A percentile compares a stretch with the other conserved stretches of the same genome.
phyloP scores from a whole-genome alignment of 2,888 invertebrate species.

The Anodontia alba region DNA sequence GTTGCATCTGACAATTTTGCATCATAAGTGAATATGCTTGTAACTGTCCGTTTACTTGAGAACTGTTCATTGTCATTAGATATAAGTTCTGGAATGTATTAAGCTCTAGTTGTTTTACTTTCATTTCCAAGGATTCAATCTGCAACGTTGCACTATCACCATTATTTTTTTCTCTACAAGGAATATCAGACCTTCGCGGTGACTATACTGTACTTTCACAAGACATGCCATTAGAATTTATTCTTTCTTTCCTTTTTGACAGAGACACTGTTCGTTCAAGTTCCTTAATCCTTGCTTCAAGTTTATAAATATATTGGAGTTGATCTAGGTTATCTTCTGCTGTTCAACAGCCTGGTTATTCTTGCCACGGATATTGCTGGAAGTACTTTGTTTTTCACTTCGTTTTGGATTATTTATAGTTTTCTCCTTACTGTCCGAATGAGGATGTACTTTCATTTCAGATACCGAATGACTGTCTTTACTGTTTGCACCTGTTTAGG shows the following conservation, averaged over 20 bases:
- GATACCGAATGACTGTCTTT: no score
- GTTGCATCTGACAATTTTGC: background rate
- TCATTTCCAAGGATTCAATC: background rate
- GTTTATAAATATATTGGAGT: background rate
- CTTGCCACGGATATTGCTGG: no score
- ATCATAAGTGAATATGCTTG: background rate
- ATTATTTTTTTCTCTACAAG: background rate
- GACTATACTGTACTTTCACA: background rate
- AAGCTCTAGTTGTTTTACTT: background rate
- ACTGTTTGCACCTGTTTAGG: background rate
- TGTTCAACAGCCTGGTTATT: background rate
- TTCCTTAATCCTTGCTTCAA: background rate
- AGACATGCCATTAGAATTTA: background rate
- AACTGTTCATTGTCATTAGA: background rate
- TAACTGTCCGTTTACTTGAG: background rate
- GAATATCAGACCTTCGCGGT: background rate
- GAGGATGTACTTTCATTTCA: no score
- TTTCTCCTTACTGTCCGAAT: no score
- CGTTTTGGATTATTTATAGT: no score
- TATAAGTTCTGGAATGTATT: background rate
- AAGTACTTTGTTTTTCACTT: no score
- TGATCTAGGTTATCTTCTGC: background rate
- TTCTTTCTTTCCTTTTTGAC: background rate
- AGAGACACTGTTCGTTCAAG: background rate
- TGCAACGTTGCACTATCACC: background rate